Evolutionary conservation across 2,797 vertebrate species (phyloP).

Genomic region (Phoebastria nigripes): DNA sequence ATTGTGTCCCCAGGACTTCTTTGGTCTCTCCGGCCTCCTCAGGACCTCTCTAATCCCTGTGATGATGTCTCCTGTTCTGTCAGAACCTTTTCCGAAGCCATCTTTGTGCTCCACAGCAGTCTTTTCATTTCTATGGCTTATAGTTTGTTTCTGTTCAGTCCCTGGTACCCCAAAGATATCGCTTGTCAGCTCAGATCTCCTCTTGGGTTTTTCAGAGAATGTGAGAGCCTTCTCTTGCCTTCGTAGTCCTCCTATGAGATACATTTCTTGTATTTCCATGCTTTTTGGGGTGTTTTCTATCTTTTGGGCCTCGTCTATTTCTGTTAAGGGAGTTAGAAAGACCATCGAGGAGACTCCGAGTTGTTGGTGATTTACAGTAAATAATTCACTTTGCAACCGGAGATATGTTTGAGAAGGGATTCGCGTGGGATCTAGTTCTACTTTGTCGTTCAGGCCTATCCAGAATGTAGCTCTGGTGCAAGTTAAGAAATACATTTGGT

Average conservation of each 20-base stretch:
- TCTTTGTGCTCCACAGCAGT: not conserved
- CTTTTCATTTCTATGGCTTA: not conserved
- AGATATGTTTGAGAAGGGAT: not conserved
- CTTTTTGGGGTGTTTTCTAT: not conserved
- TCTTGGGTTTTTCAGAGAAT: not conserved
- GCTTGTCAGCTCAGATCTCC: not conserved
- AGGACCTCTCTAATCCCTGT: not conserved
- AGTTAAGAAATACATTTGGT: not conserved
- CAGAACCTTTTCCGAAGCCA: not conserved
- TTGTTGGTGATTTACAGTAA: not conserved
- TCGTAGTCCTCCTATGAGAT: not conserved
- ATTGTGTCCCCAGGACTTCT: not conserved
- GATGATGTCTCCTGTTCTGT: not conserved
- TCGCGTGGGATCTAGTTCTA: not conserved
- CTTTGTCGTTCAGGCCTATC: not conserved
- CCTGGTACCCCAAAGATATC: not conserved
- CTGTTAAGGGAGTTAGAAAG: not conserved
- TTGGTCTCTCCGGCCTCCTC: not conserved
- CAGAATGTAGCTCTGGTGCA: not conserved
- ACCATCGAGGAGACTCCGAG: not conserved
- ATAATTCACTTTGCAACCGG: not conserved
- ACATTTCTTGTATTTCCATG: not conserved
- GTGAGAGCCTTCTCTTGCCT: not conserved
- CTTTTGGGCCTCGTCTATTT: not conserved
- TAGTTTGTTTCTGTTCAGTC: not conserved